Conservation (phyloP, 2,888 invertebrate species). For the Ischnus inquisitorius region DNA sequence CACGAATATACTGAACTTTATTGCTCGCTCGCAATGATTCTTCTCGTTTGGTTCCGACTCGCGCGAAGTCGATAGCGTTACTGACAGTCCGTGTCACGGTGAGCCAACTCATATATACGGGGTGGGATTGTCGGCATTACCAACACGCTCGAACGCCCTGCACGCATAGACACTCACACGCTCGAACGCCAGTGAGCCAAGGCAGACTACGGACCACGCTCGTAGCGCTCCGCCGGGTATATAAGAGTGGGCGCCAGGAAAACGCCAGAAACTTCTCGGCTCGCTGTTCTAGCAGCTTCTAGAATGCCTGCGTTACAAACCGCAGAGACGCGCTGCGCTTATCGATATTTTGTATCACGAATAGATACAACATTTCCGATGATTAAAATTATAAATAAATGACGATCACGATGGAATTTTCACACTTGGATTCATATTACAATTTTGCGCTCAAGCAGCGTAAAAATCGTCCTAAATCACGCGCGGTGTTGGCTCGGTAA, state of each 20-base stretch:
- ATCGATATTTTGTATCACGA: neutral
- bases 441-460: too few species aligned
- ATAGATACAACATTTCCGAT: neutral
- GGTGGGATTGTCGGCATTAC: slow-evolving; percentile 45
- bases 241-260: slow-evolving; percentile 61
- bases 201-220: slow-evolving; percentile 24
- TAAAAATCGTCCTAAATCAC: too few species aligned
- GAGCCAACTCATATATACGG: slow-evolving; percentile 64
- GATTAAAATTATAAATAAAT: neutral
- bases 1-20: neutral
- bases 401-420: too few species aligned
- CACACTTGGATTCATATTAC: too few species aligned
- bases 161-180: slow-evolving; percentile 23
- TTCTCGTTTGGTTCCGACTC: slow-evolving; percentile 29
- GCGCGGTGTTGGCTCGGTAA: too few species aligned
- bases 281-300: slow-evolving; percentile 54
- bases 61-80: slow-evolving; percentile 68
- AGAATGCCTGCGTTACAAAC: slow-evolving; percentile 24
- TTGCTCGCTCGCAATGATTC: neutral
- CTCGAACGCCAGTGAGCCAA: neutral
- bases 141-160: slow-evolving; percentile 5
- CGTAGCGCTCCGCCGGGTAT: slow-evolving; percentile 35
- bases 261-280: slow-evolving; percentile 70
- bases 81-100: slow-evolving; percentile 66
- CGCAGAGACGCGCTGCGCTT: slow-evolving; percentile 17